These are phyloP conservation scores for Uromys caudimaculatus DNA, from an alignment of 2,797 vertebrate genomes.

Conservation along the genomic window DNA sequence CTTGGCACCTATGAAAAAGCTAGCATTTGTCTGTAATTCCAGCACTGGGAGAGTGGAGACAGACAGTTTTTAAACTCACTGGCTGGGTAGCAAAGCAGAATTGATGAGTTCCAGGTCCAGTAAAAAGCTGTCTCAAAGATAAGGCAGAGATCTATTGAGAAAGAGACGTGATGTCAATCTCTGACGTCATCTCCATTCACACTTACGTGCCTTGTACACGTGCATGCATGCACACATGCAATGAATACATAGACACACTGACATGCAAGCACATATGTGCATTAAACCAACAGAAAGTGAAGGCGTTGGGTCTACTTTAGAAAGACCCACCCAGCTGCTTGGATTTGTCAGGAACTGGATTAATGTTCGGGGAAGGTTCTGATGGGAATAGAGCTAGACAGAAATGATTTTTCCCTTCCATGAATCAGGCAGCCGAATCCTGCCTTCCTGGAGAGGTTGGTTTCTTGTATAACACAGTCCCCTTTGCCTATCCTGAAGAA, in stretches of 20 bases:
- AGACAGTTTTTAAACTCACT: not conserved
- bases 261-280: not conserved
- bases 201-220: not conserved
- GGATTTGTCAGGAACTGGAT: not conserved
- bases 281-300: not conserved
- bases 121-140: not conserved
- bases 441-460: not conserved
- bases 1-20: not conserved
- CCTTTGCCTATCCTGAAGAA: not conserved
- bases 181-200: not conserved
- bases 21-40: not conserved
- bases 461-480: not conserved
- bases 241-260: not conserved
- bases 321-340: not conserved
- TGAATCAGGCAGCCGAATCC: not conserved
- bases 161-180: not conserved
- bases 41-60: not conserved
- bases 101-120: not conserved
- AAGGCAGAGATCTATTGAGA: not conserved
- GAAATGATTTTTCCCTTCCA: not conserved
- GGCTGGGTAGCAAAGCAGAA: not conserved
- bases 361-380: not conserved
- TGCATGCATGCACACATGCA: not conserved
- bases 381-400: rapidly evolving
- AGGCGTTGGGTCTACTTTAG: not conserved